Base-by-base conservation (phyloP, 2,113 vertebrate species). In the Rhombomys opimus region DNA sequence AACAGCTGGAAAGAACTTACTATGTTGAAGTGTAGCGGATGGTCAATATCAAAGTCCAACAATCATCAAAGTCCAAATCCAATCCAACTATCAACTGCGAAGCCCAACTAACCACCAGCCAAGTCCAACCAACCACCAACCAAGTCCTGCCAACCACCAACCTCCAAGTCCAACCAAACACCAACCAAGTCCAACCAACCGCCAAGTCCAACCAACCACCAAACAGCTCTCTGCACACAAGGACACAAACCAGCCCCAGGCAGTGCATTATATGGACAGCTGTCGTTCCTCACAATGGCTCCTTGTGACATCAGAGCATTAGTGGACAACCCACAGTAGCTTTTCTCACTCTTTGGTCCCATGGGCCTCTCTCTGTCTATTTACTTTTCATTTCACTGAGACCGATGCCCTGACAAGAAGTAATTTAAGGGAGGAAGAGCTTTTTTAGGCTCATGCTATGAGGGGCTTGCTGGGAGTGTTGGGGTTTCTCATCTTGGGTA, bases 371-470 rank as follows among this genome's bases (percentile, higher is more conserved):
- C 72, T 59, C 10, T 80, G 0, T 35, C 3, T 46, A 18, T 57
- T 57, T 57, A 23, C 52, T 59, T 57, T n/a, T 81, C 32, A 81
- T 59, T 81, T 81, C 18, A 59, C 10, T 13, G 32, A n/a, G 52
- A 59, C 1, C 10, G 35, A n/a, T 13, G 1, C 2, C 18, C 4
- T 22, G 32, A 59, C 18, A 23, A n/a, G 10, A 59, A 20, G 7
- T 32, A n/a, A 32, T 1, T n/a, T 35, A n/a, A 57, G 18, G 52
- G 78, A 81, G 11, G 78, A 57, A 57, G 52, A 57, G 10, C 10
- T 23, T n/a, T 12, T 59, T 57, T 57, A 80, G 52, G 32, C 18
- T 57, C 32, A n/a, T 59, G 52, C 32, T 81, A 35, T 59, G 77
- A 57, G 77, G 18, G 52, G 32, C 5, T 22, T 35, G n/a, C 52